phyloP scores from a whole-genome alignment of 2,113 vertebrate species.

The Polyodon spathula region DNA sequence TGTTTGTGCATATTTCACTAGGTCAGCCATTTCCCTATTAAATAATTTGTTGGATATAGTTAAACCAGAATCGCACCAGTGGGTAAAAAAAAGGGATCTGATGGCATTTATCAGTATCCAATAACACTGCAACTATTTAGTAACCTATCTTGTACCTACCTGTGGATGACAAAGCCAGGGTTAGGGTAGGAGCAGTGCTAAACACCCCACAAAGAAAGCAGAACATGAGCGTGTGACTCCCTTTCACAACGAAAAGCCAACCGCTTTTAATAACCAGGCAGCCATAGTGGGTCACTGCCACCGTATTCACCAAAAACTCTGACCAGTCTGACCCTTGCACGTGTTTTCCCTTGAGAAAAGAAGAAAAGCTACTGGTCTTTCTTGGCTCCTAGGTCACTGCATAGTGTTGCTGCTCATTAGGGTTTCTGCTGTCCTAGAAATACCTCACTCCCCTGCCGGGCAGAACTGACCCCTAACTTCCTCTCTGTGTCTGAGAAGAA shows the following conservation, averaged over 20 bases:
- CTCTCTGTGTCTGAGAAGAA: no score
- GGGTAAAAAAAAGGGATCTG: no score
- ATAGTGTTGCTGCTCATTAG: not conserved
- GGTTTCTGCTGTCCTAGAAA: not conserved
- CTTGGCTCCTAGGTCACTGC: conserved; percentile 1
- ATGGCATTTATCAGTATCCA: not conserved
- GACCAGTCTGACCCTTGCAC: no score
- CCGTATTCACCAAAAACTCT: not conserved
- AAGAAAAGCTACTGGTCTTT: not conserved
- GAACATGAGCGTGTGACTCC: not conserved
- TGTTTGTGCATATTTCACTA: no score
- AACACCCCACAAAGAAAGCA: conserved; percentile 33
- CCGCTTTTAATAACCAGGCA: not conserved
- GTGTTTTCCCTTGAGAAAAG: no score
- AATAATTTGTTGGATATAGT: no score
- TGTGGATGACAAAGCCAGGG: conserved; percentile 1
- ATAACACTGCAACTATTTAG: not conserved
- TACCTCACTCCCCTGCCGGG: not conserved
- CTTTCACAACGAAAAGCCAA: not conserved
- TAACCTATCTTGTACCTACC: not conserved
- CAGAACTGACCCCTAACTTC: conserved; percentile 4
- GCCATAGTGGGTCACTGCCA: not conserved
- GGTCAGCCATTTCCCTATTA: no score
- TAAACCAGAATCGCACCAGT: no score
- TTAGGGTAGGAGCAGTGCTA: conserved; percentile 39